A percentile compares a stretch with the other conserved stretches of the same genome.
Conservation (phyloP, 2,797 vertebrate species). For the Sebastes taczanowskii region DNA sequence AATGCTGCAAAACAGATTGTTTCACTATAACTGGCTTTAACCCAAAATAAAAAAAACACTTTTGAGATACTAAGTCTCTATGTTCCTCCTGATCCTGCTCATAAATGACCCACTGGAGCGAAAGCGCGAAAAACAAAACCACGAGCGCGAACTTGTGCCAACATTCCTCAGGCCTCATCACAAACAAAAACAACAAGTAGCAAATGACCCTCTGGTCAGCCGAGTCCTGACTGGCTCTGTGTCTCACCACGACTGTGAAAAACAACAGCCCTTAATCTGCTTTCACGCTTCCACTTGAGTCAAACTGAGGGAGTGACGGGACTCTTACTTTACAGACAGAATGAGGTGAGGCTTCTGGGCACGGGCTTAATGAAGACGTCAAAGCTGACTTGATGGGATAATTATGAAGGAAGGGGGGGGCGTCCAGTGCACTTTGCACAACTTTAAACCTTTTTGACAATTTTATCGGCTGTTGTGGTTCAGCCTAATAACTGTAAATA, state of each 20-base stretch:
- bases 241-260: constrained; percentile 73
- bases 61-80: constrained; percentile 4
- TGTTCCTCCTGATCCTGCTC: constrained; percentile 41
- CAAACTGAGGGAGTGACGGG: constrained; percentile 77
- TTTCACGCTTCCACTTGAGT: constrained; percentile 79
- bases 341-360: constrained; percentile 76
- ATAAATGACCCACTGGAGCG: constrained; percentile 59
- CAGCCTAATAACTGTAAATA: constrained; percentile 27
- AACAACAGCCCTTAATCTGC: constrained; percentile 83
- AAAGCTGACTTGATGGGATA: constrained; percentile 70
- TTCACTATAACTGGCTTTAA: constrained; percentile 22
- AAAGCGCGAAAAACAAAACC: constrained; percentile 51
- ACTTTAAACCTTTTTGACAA: constrained; percentile 47
- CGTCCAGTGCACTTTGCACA: constrained; percentile 38
- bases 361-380: constrained; percentile 74
- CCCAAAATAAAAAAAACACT: not conserved
- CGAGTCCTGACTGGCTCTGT: constrained; percentile 73
- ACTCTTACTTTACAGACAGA: constrained; percentile 75
- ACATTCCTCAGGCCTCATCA: constrained; percentile 69
- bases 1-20: constrained; percentile 29
- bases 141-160: constrained; percentile 67
- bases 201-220: constrained; percentile 77
- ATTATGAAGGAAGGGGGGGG: constrained; percentile 58
- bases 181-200: constrained; percentile 78
- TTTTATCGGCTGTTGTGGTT: constrained; percentile 27